Evolutionary conservation across 2,113 vertebrate species (phyloP).

Genomic region (Dinomys branickii): DNA sequence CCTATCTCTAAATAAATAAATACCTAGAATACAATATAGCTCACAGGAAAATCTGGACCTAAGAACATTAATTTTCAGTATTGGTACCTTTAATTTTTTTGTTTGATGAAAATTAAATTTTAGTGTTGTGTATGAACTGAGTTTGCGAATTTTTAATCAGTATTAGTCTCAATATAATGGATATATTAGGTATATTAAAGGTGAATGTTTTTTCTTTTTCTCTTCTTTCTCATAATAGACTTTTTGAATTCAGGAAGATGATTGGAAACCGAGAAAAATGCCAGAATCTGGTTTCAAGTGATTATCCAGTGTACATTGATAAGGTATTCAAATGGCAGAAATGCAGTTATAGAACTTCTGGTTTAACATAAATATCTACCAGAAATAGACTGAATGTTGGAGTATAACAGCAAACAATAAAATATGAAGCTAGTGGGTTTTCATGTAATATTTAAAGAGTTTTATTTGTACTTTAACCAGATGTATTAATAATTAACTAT

Average conservation of each 20-base stretch:
- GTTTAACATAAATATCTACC: conserved; percentile 7
- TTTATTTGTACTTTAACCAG: not conserved
- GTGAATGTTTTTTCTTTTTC: conserved; percentile 64
- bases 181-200: not conserved
- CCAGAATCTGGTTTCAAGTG: conserved; percentile 92
- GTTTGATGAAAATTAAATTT: conserved; percentile 49
- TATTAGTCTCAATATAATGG: not conserved
- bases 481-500: not conserved
- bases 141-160: conserved; percentile 43
- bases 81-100: conserved; percentile 3
- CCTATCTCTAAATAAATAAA: not conserved
- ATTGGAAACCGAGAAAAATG: conserved; percentile 96
- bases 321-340: conserved; percentile 89
- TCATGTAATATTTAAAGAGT: conserved; percentile 28
- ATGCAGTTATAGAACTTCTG: not conserved
- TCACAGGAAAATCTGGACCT: not conserved
- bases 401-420: not conserved
- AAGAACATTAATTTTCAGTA: not conserved
- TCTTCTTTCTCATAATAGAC: conserved; percentile 85
- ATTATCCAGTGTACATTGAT: conserved; percentile 95
- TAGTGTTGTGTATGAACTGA: not conserved
- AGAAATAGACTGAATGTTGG: not conserved
- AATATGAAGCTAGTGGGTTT: not conserved
- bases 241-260: conserved; percentile 97
- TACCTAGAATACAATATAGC: not conserved